A percentile compares a stretch with the other conserved stretches of the same genome.
Conservation (phyloP, 2,113 vertebrate species). For the Jacana jacana region DNA sequence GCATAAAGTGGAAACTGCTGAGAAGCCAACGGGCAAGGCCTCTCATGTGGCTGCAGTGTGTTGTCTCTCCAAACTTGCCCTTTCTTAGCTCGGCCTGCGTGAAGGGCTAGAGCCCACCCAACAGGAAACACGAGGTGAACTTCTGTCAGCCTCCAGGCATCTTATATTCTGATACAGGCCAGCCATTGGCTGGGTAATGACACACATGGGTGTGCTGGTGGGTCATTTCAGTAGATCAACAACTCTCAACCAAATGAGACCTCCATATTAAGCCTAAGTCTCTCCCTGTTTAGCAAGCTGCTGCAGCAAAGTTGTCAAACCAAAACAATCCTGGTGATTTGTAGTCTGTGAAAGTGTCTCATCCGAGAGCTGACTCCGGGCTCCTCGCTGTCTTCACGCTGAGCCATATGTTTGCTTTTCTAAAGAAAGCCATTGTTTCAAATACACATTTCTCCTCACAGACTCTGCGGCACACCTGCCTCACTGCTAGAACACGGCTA, state of each 20-base stretch:
- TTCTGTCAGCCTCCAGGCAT: background rate
- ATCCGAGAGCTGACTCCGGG: background rate
- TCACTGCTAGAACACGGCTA: background rate
- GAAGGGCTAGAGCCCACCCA: background rate
- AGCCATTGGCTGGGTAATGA: background rate
- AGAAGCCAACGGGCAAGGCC: background rate
- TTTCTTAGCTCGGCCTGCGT: background rate
- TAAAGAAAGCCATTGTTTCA: background rate
- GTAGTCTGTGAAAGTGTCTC: background rate
- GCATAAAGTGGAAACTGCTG: background rate
- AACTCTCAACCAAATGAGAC: background rate
- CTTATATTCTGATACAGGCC: background rate
- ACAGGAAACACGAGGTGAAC: background rate
- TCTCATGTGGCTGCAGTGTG: accelerated
- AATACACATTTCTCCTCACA: background rate
- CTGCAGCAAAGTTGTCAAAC: background rate
- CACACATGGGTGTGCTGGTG: background rate
- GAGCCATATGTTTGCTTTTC: background rate
- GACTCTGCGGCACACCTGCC: accelerated
- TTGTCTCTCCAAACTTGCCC: background rate
- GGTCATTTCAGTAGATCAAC: background rate
- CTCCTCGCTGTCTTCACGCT: background rate
- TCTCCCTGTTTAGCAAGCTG: background rate
- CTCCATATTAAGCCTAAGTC: background rate
- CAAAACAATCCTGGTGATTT: background rate